Conservation (phyloP, 2,113 vertebrate species). For the Istiophorus platypterus region DNA sequence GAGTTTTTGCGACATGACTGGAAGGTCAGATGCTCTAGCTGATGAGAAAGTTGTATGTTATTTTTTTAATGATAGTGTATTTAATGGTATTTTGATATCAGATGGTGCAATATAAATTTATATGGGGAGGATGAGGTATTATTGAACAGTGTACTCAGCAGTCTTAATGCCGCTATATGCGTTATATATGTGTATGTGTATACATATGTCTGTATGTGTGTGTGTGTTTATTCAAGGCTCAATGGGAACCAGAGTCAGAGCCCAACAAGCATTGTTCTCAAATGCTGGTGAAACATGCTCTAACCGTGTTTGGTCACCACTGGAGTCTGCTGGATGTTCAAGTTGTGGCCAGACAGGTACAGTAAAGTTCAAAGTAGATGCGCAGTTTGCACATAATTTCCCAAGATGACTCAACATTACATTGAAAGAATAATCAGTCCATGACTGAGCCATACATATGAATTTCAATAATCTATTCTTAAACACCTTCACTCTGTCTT, state of each 20-base stretch:
- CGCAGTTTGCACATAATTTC: background rate
- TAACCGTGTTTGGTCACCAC: slow-evolving; percentile 81
- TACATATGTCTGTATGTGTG: background rate
- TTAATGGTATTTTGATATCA: background rate
- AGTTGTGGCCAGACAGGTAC: slow-evolving; percentile 87
- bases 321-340: slow-evolving; percentile 81
- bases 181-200: background rate
- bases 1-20: slow-evolving; percentile 85
- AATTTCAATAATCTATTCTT: too few relatives aligned
- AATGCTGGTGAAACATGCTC: slow-evolving; percentile 83
- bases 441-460: too few relatives aligned
- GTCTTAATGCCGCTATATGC: background rate
- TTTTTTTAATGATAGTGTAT: background rate
- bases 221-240: slow-evolving; percentile 72
- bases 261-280: slow-evolving; percentile 86
- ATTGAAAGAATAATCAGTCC: background rate
- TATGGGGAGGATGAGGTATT: background rate
- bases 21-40: slow-evolving; percentile 79
- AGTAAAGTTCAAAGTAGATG: background rate
- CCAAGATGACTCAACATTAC: background rate
- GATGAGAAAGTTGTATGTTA: background rate
- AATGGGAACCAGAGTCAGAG: slow-evolving; percentile 83
- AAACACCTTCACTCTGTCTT: too few relatives aligned
- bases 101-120: background rate
- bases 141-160: background rate